phyloP scores from a whole-genome alignment of 2,888 invertebrate genomes.

The Pammene fasciana region DNA sequence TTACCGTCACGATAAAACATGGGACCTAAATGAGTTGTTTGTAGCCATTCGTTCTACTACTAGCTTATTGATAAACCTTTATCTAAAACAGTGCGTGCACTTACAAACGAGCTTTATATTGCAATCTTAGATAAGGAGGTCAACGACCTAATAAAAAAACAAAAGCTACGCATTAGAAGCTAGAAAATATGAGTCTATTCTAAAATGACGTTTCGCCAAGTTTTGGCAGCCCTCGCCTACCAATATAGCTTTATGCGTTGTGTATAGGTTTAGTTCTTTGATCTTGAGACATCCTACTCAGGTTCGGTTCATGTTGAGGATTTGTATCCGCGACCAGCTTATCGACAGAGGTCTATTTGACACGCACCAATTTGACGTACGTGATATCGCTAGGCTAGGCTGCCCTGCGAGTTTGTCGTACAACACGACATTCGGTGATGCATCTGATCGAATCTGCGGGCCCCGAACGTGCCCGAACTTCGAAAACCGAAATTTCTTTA shows the following conservation, averaged over 20 bases:
- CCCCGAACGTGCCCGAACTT: no score
- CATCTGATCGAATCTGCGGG: no score
- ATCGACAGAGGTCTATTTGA: slow-evolving; percentile 11
- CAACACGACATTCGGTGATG: no score
- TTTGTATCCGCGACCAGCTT: slow-evolving; percentile 5
- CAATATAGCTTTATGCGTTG: slow-evolving; percentile 44
- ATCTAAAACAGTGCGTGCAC: no score
- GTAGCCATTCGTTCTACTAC: no score
- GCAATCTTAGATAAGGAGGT: slow-evolving; percentile 42
- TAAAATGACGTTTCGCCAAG: slow-evolving; percentile 60
- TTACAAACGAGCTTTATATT: background rate
- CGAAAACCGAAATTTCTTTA: no score
- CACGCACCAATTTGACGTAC: background rate
- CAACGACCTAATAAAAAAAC: slow-evolving; percentile 53
- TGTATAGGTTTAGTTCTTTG: slow-evolving; percentile 36
- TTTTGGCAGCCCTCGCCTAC: slow-evolving; percentile 61
- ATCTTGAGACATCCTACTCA: slow-evolving; percentile 41
- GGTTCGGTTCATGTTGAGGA: slow-evolving; percentile 27
- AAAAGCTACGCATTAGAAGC: slow-evolving; percentile 48
- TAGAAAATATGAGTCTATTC: slow-evolving; percentile 58
- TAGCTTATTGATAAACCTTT: no score
- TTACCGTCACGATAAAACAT: no score
- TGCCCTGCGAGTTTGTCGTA: no score
- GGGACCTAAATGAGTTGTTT: no score
- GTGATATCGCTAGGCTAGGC: background rate